phyloP scores from a whole-genome alignment of 2,113 vertebrate genomes.

The Stomatorhinus ivindoensis region DNA sequence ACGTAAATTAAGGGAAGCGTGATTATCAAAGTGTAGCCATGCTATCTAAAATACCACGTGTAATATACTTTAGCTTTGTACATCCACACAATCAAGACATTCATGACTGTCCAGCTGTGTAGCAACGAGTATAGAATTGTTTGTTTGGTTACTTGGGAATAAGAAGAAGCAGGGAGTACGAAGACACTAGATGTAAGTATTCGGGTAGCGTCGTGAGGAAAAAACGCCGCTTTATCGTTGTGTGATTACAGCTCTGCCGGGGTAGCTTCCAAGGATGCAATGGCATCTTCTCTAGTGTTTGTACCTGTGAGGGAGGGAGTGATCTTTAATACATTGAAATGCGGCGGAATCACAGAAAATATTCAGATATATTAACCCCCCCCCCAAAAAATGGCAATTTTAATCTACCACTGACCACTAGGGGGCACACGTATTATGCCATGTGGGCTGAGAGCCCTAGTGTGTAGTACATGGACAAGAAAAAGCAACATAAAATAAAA shows the following conservation, averaged over 20 bases:
- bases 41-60: conserved; percentile 12
- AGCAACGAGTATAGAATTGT: neutral
- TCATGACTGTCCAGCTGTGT: conserved; percentile 40
- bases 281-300: neutral
- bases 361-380: neutral
- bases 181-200: neutral
- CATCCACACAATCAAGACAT: conserved; percentile 45
- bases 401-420: neutral
- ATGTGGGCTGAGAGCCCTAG: neutral
- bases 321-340: neutral
- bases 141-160: neutral
- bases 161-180: neutral
- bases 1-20: neutral
- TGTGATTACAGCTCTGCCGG: neutral
- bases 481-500: neutral
- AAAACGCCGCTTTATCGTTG: neutral
- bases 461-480: neutral
- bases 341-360: neutral
- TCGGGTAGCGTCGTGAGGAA: neutral
- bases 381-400: neutral
- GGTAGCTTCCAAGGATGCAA: neutral
- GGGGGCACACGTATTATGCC: neutral
- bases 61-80: conserved; percentile 17
- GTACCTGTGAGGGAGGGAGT: neutral
- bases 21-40: conserved; percentile 19